Base-by-base conservation (phyloP, 2,113 vertebrate species). In the Chionodraco myersi region DNA sequence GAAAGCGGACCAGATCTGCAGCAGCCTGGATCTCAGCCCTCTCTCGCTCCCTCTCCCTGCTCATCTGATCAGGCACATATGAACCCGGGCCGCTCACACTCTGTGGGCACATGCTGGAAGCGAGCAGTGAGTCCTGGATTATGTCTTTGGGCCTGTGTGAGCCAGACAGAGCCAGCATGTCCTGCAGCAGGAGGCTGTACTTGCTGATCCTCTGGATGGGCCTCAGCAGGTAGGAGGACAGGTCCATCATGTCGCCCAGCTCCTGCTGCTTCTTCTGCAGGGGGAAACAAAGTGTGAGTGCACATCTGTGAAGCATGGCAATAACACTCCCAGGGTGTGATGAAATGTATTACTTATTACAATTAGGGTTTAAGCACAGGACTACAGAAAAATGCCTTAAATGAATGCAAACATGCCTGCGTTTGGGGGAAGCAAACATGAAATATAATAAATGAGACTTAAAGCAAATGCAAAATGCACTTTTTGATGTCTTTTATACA, bases 121-220 rank as follows among this genome's bases (percentile, higher is more conserved):
- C n/a, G 0, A 74, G 58, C 16, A 63, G 45, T 3, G 77, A 14
- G 2, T 89, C 87, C 23, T 85, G 82, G 41, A 77, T 72, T 14
- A 54, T 15, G 45, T 87, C 80, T 41, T 86, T 90, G 9, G 78
- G 62, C 48, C 72, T 75, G 80, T 58, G 73, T 1, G 91, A 87
- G 13, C 77, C 59, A 12, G 86, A 79, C 64, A 93, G 75, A 30
- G 86, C 77, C 62, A 94, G 67, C 86, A 95, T 91, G 90, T 96
- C 95, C 87, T 93, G 94, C 73, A 95, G 91, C 45, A 96, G 90
- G 58, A 95, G 92, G 82, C 92, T 93, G 90, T 95, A 96, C 72
- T 96, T 96, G 89, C 95, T 95, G 93, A 96, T 95, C 83, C 95
- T 95, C 90, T 96, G 95, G 67, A 95, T 94, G 64, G 94, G 95